A percentile compares a stretch with the other conserved stretches of the same genome.
Conservation (phyloP, 1,140 invertebrate species). For the Agrypnia vestita region DNA sequence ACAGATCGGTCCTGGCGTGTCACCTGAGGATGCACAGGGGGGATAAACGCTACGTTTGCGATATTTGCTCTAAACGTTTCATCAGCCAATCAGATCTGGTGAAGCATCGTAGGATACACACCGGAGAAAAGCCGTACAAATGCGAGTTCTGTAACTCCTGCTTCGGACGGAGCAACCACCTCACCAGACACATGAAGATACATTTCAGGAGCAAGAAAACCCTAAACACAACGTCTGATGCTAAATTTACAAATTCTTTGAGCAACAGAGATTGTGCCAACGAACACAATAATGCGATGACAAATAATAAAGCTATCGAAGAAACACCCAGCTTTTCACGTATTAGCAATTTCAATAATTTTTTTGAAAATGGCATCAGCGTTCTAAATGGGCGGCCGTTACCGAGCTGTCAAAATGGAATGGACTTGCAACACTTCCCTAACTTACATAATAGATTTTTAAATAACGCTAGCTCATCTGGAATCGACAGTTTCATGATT, state of each 20-base stretch:
- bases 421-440: constrained; percentile 13
- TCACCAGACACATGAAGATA: constrained; percentile 58
- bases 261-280: neutral
- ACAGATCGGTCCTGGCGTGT: constrained; percentile 54
- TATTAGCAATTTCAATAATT: neutral
- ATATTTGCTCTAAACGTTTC: constrained; percentile 75
- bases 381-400: constrained; percentile 1
- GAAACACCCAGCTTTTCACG: neutral
- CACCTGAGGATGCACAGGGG: constrained; percentile 61
- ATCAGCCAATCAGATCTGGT: constrained; percentile 73
- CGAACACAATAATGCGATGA: neutral
- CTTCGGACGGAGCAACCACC: constrained; percentile 58
- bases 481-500: constrained; percentile 27
- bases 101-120: constrained; percentile 73
- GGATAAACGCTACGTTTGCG: constrained; percentile 67
- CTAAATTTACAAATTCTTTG: neutral
- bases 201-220: constrained; percentile 56
- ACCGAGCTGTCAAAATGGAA: constrained; percentile 29
- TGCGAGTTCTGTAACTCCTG: constrained; percentile 67
- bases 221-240: neutral
- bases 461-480: constrained; percentile 5
- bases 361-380: constrained; percentile 15
- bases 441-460: constrained; percentile 25
- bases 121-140: constrained; percentile 74
- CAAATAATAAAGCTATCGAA: neutral